phyloP scores from a whole-genome alignment of 2,888 invertebrate genomes.

The Carpatolechia fugitivella region DNA sequence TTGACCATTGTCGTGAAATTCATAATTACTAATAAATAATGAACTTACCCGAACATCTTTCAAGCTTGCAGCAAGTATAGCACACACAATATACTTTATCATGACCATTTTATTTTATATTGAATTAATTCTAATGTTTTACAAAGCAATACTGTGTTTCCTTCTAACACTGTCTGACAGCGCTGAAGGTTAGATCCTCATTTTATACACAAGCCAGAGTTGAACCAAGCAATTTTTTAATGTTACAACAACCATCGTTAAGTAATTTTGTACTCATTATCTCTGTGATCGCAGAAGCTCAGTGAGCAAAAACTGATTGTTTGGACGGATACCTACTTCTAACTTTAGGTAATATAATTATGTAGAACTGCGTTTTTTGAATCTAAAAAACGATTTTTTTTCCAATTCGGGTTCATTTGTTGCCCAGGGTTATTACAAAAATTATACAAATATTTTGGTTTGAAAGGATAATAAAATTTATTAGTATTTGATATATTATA shows the following conservation, averaged over 20 bases:
- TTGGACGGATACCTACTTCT: no score
- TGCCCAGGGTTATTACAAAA: no score
- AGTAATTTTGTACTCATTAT: constrained; percentile 10
- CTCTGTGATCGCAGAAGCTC: constrained; percentile 2
- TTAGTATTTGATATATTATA: no score
- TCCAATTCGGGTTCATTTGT: no score
- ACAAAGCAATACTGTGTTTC: neutral
- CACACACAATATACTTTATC: constrained; percentile 23
- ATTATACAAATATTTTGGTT: no score
- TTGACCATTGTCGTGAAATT: neutral
- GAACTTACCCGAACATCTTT: constrained; percentile 28
- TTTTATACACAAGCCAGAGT: constrained; percentile 4
- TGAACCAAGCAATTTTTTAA: neutral
- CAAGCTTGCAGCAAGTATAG: constrained; percentile 27
- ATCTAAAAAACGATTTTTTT: no score
- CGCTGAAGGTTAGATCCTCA: neutral
- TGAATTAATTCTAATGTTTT: neutral
- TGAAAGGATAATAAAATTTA: no score
- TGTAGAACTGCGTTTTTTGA: no score
- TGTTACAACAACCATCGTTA: neutral
- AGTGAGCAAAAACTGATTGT: neutral
- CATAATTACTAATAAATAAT: neutral
- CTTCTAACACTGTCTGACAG: neutral
- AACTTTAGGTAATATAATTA: no score
- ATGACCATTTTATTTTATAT: constrained; percentile 21